A percentile compares a stretch with the other conserved stretches of the same genome.
phyloP scores from a whole-genome alignment of 2,888 invertebrate species.

The Pachydiplax longipennis region DNA sequence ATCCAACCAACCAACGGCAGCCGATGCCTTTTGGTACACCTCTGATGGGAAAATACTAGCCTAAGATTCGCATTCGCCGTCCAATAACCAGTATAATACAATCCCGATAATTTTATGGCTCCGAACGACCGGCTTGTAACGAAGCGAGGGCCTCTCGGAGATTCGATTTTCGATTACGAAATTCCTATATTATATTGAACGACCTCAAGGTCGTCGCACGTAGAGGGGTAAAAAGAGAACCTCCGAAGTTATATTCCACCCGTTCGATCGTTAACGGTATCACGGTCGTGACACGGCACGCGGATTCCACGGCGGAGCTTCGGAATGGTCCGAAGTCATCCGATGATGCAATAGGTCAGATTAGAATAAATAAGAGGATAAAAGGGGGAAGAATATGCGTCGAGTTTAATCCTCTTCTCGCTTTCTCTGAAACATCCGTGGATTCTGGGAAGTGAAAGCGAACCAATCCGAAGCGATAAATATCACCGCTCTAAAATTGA shows the following conservation, averaged over 20 bases:
- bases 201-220: conserved; percentile 29
- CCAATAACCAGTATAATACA: too few relatives aligned
- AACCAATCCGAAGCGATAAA: neutral
- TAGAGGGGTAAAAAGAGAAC: neutral
- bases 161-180: conserved; percentile 5
- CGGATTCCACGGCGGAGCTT: neutral
- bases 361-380: neutral
- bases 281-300: neutral
- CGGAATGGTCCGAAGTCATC: neutral
- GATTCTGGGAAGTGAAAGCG: neutral
- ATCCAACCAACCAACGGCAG: too few relatives aligned
- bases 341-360: neutral
- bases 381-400: neutral
- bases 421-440: neutral
- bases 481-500: neutral
- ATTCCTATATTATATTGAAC: conserved; percentile 32
- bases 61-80: too few relatives aligned
- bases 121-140: neutral
- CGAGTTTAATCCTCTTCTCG: neutral
- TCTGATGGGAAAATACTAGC: too few relatives aligned
- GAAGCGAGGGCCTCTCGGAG: neutral
- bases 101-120: neutral
- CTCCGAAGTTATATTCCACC: neutral
- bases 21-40: too few relatives aligned
- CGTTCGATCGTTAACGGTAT: conserved; percentile 15